Evolutionary conservation across 1,140 invertebrate genomes (phyloP), one percentile per base, ranked within the genome.

Genomic region (Drosophila busckii): DNA sequence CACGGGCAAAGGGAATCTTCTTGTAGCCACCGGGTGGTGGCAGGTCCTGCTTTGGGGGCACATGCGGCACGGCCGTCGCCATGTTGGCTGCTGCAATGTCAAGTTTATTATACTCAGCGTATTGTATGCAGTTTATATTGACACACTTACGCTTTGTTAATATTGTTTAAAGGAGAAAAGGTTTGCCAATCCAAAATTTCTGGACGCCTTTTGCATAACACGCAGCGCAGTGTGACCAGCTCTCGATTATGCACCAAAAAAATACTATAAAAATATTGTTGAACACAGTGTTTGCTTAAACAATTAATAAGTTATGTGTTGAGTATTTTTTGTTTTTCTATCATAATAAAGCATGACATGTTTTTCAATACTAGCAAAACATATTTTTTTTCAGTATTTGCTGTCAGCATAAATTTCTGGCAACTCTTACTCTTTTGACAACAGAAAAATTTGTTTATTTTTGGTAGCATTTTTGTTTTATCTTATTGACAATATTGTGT

Each of bases 1-100:
- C 88, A 73, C 94, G 90, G 49, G 91, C 89, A 85, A 89, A 95
- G 45, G 91, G 90, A 62, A 96, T 92, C 6, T 92, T 90, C 63
- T 90, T 90, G 87, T 95, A 97, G 37, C 95, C 96, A 61, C 94
- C 94, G 38, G 90, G 88, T 58, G 95, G 95, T 71, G 96, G 95
- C 90, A 97, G 89, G 89, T 97, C 96, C 88, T 97, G 96, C 76
- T 89, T 90, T 4, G 53, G 64, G 53, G 75, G 42, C 41, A 61
- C 37, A 61, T 82, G 65, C 52, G 65, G 70, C 75, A 82, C 56
- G 31, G 70, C 75, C 61, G 75, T 55, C 32, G 76, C 75, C 75
- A 82, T 82, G 17, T 58, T 83, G 53, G 53, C 70, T 49, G 45
- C 70, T 83, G 40, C 6, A 68, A 59, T 12, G 9, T 5, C 25